Evolutionary conservation across 2,888 invertebrate genomes (phyloP), one percentile per base, ranked within the genome.

Genomic region (Rhagonycha lutea): DNA sequence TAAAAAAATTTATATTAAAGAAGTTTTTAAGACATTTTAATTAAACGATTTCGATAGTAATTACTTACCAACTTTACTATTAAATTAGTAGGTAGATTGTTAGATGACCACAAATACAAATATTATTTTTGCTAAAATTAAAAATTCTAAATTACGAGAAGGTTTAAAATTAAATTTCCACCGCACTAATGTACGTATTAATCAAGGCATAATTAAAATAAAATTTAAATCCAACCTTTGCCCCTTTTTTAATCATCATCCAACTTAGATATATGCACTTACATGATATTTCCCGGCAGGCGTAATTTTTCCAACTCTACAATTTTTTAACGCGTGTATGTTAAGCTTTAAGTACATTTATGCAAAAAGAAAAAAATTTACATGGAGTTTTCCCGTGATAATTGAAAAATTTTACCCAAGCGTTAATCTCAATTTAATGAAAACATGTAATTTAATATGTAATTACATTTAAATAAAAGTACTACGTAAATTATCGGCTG

Each of bases 1-100:
- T 18, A 70, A 73, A 72, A 76, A 76, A 70, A 73, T 76, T 76
- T 72, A 76, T 76, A 73, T 69, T 76, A 73, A 60, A 67, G 61
- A 76, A 76, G 68, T 73, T 74, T 28, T 62, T 29, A 69, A 77
- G 77, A 70, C 74, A 73, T 74, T 71, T 77, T 71, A 77, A 77
- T 77, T 74, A 77, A 70, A 77, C 73, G 70, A 69, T 29, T 72
- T 72, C 72, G 72, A 74, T 77, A 72, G 71, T 74, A 60, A 72
- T 71, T 77, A 69, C 65, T 72, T 74, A 77, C 72, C 18, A 18
- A 18, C 18, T 18, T 18, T 18, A 18, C 18, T 18, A 18, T 18
- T 18, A n/a, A n/a, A n/a, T n/a, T n/a, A n/a, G n/a, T n/a, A n/a
- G n/a, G n/a, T n/a, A n/a, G n/a, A n/a, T n/a, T n/a, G n/a, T n/a